Evolutionary conservation across 1,140 invertebrate species (phyloP).

Genomic region (Drosophila bocqueti): DNA sequence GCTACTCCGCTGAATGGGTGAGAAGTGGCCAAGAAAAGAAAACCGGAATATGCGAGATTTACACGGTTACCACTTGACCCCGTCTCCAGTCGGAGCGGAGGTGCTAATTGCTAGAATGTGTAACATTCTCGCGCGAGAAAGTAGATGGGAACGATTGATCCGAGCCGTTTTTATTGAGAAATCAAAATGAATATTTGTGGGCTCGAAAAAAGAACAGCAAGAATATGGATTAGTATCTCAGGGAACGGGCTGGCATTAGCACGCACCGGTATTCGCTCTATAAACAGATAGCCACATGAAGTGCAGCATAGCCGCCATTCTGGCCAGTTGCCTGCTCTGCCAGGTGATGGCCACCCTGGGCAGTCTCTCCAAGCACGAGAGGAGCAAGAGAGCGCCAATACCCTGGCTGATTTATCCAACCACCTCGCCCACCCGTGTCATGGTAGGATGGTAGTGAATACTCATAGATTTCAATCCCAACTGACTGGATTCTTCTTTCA

Average conservation of each 20-base stretch:
- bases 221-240: constrained; percentile 37
- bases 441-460: constrained; percentile 43
- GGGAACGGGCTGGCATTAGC: constrained; percentile 39
- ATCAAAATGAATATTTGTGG: constrained; percentile 33
- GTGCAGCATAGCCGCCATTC: constrained; percentile 21
- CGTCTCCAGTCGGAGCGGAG: constrained; percentile 18
- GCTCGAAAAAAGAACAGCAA: constrained; percentile 32
- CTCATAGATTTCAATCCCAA: rapidly evolving
- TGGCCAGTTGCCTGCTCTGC: constrained; percentile 14
- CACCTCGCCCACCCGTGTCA: constrained; percentile 74
- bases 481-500: constrained; percentile 1
- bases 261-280: constrained; percentile 28
- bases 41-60: constrained; percentile 77
- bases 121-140: constrained; percentile 67
- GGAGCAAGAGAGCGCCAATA: constrained; percentile 63
- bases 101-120: constrained; percentile 73
- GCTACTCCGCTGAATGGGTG: constrained; percentile 10
- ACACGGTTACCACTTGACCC: constrained; percentile 66
- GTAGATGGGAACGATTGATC: constrained; percentile 20
- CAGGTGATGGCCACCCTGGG: constrained; percentile 21
- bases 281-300: constrained; percentile 46
- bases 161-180: constrained; percentile 25
- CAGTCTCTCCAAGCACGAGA: constrained; percentile 53
- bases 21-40: constrained; percentile 26
- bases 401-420: constrained; percentile 76